Percentiles rank a stretch among this genome's conserved stretches.
Evolutionary conservation across 2,113 vertebrate genomes (phyloP).

Genomic region (Megaptera novaeangliae): DNA sequence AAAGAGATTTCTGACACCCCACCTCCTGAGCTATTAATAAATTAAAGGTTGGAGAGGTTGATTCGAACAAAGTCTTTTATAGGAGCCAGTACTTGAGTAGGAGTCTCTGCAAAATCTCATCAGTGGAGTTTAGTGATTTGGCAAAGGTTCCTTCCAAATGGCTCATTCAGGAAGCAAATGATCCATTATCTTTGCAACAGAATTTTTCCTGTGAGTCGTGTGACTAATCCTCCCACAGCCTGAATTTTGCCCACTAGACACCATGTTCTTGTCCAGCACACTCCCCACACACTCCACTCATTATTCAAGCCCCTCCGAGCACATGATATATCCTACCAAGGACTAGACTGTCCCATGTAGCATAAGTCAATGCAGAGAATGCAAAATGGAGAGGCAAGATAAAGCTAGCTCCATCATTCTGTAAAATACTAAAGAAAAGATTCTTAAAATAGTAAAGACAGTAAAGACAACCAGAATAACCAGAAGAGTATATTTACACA

Average conservation of each 20-base stretch:
- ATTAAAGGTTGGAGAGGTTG: background rate
- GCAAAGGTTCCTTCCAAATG: slow-evolving; percentile 40
- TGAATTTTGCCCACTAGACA: slow-evolving; percentile 1
- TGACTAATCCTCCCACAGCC: slow-evolving; percentile 58
- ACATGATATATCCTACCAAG: background rate
- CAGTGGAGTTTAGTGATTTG: slow-evolving; percentile 14
- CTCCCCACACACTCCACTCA: background rate
- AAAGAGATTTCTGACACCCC: background rate
- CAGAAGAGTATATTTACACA: background rate
- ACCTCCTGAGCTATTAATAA: background rate
- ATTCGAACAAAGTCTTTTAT: background rate
- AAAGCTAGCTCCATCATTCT: background rate
- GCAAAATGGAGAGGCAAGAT: background rate
- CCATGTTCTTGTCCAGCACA: background rate
- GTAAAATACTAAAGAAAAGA: background rate
- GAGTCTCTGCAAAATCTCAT: slow-evolving; percentile 6
- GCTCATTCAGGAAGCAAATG: slow-evolving; percentile 52
- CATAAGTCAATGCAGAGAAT: background rate
- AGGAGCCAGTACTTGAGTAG: background rate
- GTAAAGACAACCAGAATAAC: background rate
- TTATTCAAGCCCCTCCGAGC: background rate
- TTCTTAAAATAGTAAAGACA: background rate
- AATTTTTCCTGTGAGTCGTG: slow-evolving; percentile 3
- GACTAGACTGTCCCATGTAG: background rate
- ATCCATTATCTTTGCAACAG: slow-evolving; percentile 47